Conservation (phyloP, 2,797 vertebrate genomes). For the Pseudochirops cupreus region DNA sequence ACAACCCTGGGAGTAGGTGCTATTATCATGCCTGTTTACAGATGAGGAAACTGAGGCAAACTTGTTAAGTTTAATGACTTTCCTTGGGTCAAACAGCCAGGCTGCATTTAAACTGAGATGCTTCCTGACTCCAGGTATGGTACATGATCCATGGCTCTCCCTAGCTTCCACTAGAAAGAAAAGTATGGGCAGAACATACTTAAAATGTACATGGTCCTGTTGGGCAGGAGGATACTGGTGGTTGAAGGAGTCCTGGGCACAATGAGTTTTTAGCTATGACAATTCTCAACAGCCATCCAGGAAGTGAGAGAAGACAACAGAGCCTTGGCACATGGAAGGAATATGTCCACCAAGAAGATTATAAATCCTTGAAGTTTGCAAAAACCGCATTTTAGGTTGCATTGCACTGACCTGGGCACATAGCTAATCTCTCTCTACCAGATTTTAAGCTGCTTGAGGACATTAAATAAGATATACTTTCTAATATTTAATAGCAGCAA, state of each 20-base stretch:
- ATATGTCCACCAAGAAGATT: background rate
- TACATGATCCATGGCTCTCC: background rate
- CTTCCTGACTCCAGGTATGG: background rate
- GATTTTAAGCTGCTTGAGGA: background rate
- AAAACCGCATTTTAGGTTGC: background rate
- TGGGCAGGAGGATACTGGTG: background rate
- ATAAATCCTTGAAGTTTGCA: background rate
- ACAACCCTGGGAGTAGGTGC: background rate
- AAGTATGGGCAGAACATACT: background rate
- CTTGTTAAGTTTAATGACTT: background rate
- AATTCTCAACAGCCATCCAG: background rate
- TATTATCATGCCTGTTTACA: background rate
- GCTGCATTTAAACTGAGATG: background rate
- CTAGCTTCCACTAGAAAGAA: background rate
- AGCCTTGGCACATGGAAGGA: background rate
- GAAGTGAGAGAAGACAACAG: background rate
- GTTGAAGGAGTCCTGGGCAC: background rate
- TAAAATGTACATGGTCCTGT: background rate
- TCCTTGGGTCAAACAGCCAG: background rate
- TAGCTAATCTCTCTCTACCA: background rate
- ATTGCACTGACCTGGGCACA: background rate
- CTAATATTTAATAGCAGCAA: background rate
- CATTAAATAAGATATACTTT: background rate
- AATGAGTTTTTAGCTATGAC: background rate
- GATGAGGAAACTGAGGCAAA: background rate